phyloP scores from a whole-genome alignment of 2,797 vertebrate species.

The Coregonus ussuriensis region DNA sequence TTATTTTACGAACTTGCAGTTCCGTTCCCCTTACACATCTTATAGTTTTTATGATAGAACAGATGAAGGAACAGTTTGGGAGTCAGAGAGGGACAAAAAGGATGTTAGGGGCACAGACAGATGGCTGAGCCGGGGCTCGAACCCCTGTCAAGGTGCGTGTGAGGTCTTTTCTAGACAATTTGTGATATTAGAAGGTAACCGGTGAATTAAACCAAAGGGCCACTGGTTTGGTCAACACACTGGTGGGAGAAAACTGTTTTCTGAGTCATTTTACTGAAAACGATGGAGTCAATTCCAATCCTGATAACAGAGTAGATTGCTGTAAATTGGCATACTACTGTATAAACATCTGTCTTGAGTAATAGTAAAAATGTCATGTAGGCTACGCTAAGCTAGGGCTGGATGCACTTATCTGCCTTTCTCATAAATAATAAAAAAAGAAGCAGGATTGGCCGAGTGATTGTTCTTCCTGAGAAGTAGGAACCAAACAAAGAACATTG shows the following conservation, averaged over 20 bases:
- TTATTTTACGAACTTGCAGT: too few species aligned
- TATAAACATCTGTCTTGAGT: background rate
- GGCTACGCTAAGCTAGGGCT: background rate
- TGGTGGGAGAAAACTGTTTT: background rate
- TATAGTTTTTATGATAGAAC: too few species aligned
- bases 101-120: too few species aligned
- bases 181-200: background rate
- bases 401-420: background rate
- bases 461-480: background rate
- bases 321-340: background rate
- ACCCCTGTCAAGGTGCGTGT: too few species aligned
- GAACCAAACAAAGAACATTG: background rate
- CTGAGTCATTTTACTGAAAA: background rate
- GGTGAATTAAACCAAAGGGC: background rate
- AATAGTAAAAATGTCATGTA: too few species aligned
- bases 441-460: background rate
- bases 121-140: too few species aligned
- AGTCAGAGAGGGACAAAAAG: too few species aligned
- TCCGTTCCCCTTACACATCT: too few species aligned
- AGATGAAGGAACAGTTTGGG: too few species aligned
- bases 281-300: background rate
- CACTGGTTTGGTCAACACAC: background rate
- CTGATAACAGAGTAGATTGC: background rate
- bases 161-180: background rate
- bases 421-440: background rate